Conservation (phyloP, 2,888 invertebrate species). For the Deilephila porcellus region DNA sequence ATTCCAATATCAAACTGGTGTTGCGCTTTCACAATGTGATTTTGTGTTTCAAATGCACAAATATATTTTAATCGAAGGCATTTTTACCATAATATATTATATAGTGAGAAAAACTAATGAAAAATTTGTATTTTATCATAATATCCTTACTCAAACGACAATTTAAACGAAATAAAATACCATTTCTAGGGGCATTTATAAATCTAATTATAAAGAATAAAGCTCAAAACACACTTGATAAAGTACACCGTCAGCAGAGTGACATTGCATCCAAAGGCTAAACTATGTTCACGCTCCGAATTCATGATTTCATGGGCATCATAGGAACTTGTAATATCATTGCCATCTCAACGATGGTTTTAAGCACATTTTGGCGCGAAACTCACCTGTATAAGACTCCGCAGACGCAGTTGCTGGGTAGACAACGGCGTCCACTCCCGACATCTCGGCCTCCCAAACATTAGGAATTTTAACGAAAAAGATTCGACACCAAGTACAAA, state of each 20-base stretch:
- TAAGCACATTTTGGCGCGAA: background rate
- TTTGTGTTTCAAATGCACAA: no score
- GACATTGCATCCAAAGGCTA: background rate
- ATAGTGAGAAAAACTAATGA: no score
- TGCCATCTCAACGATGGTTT: background rate
- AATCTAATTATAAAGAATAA: background rate
- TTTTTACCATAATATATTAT: no score
- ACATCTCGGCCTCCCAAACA: constrained; percentile 88
- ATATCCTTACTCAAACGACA: no score
- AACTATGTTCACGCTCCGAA: background rate
- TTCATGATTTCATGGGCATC: background rate
- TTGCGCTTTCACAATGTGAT: no score
- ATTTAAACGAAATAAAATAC: no score
- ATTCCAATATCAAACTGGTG: no score
- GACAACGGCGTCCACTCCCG: constrained; percentile 92
- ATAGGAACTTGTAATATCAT: no score
- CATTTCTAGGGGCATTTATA: no score
- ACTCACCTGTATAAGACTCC: constrained; percentile 90
- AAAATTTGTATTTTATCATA: no score
- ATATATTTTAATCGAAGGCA: no score
- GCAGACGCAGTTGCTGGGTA: constrained; percentile 92
- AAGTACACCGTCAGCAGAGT: constrained; percentile 3
- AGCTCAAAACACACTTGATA: background rate
- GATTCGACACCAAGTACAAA: constrained; percentile 38
- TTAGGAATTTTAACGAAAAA: constrained; percentile 50